A percentile compares a stretch with the other conserved stretches of the same genome.
Conservation (phyloP, 1,140 invertebrate genomes). For the Drosophila repleta region DNA sequence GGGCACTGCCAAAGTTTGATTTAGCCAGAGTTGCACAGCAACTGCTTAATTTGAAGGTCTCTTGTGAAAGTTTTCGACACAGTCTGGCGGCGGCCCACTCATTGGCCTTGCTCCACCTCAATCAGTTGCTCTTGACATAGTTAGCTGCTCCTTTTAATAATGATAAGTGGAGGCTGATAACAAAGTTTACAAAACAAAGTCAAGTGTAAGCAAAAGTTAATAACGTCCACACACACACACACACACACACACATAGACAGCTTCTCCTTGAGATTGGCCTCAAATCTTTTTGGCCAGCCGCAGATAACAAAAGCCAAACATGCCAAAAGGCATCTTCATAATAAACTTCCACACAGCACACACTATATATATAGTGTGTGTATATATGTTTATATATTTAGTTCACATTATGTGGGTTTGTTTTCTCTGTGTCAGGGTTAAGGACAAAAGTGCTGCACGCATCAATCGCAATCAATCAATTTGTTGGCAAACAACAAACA, state of each 20-base stretch:
- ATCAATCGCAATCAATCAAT: conserved; percentile 80
- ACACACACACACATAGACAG: conserved; percentile 1
- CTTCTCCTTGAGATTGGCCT: not conserved
- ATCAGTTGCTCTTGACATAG: conserved; percentile 5
- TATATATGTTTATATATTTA: conserved; percentile 6
- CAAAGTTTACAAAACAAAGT: conserved; percentile 62
- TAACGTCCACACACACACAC: conserved; percentile 34
- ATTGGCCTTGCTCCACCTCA: not conserved
- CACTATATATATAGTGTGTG: not conserved
- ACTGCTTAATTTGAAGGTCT: not conserved
- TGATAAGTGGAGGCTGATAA: conserved; percentile 50
- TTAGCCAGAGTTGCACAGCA: not conserved
- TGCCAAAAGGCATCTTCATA: conserved; percentile 21
- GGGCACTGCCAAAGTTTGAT: not conserved
- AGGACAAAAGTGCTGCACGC: conserved; percentile 70
- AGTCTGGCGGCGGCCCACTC: not conserved
- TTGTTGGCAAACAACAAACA: conserved; percentile 59
- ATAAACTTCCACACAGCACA: conserved; percentile 10
- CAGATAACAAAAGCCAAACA: conserved; percentile 25
- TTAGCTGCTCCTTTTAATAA: conserved; percentile 20
- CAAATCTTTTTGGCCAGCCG: conserved; percentile 12
- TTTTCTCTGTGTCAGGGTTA: conserved; percentile 58
- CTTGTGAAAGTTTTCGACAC: not conserved
- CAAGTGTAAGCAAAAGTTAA: conserved; percentile 71
- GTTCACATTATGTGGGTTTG: conserved; percentile 16